Evolutionary conservation across 1,140 invertebrate genomes (phyloP).

Genomic region (Brachionus asplanchnoidis): DNA sequence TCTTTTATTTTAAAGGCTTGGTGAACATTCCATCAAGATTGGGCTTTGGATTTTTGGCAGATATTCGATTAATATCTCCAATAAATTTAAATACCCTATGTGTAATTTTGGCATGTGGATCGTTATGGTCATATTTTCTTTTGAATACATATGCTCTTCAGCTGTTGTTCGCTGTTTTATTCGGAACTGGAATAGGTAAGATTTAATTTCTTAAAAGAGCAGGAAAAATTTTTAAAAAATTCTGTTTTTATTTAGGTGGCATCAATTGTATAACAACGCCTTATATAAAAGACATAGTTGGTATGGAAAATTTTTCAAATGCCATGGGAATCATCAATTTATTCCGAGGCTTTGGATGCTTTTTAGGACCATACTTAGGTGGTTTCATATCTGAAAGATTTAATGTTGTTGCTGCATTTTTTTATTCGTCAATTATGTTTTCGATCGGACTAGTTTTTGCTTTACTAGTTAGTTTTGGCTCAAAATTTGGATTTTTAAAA

Average conservation of each 20-base stretch:
- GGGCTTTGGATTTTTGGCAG: constrained; percentile 10
- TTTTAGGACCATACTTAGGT: constrained; percentile 29
- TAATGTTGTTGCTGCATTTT: not conserved
- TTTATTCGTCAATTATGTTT: not conserved
- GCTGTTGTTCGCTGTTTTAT: not conserved
- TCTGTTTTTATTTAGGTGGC: not conserved
- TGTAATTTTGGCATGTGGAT: not conserved
- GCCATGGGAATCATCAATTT: constrained; percentile 39
- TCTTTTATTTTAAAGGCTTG: not conserved
- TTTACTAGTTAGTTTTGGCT: not conserved
- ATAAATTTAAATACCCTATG: constrained; percentile 24
- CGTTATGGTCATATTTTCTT: constrained; percentile 4
- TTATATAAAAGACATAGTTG: constrained; percentile 26
- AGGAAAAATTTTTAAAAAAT: no score
- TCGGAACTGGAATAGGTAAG: constrained; percentile 10
- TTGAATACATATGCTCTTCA: not conserved
- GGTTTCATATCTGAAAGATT: constrained; percentile 13
- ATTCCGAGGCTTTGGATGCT: constrained; percentile 33
- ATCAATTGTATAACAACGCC: constrained; percentile 27
- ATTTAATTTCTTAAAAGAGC: no score
- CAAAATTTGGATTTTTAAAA: not conserved
- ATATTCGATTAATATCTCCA: not conserved
- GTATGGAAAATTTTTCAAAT: constrained; percentile 36
- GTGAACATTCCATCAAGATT: constrained; percentile 26
- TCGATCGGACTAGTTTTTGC: not conserved